These are phyloP conservation scores for Lepisosteus oculatus DNA, from an alignment of 2,113 vertebrate species.

Conservation along the genomic window DNA sequence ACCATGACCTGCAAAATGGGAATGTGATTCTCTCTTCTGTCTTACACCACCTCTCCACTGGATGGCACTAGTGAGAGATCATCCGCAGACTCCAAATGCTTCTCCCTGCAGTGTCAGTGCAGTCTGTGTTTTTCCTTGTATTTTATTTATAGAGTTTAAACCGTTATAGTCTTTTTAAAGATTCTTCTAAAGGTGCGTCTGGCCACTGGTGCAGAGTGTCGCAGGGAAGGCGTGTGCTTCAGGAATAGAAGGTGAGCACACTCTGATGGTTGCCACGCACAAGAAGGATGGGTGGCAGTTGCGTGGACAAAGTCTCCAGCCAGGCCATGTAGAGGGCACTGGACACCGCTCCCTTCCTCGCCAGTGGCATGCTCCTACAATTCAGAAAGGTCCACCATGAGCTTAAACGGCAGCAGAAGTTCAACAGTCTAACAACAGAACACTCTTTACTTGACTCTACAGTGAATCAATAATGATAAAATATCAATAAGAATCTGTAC, in stretches of 20 bases:
- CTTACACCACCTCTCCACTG: slow-evolving; percentile 72
- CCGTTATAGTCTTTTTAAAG: background rate
- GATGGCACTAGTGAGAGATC: slow-evolving; percentile 44
- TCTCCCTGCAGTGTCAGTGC: background rate
- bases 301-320: slow-evolving; percentile 88
- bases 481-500: too few relatives aligned
- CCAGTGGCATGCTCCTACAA: slow-evolving; percentile 90
- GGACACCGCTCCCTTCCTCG: slow-evolving; percentile 89
- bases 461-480: too few relatives aligned
- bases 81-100: background rate
- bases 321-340: slow-evolving; percentile 96
- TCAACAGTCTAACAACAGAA: background rate
- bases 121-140: background rate
- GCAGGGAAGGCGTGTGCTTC: slow-evolving; percentile 47
- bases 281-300: slow-evolving; percentile 88
- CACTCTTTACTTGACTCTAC: too few relatives aligned
- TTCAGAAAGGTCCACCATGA: background rate
- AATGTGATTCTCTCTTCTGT: slow-evolving; percentile 31
- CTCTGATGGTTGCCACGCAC: slow-evolving; percentile 98
- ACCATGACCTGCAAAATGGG: slow-evolving; percentile 50
- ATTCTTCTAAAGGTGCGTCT: slow-evolving; percentile 1
- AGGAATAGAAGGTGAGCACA: slow-evolving; percentile 98
- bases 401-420: background rate
- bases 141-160: background rate
- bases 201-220: slow-evolving; percentile 62